Percentiles rank a stretch among this genome's conserved stretches.
Evolutionary conservation across 2,888 invertebrate species (phyloP).

Genomic region (Polyommatus icarus): DNA sequence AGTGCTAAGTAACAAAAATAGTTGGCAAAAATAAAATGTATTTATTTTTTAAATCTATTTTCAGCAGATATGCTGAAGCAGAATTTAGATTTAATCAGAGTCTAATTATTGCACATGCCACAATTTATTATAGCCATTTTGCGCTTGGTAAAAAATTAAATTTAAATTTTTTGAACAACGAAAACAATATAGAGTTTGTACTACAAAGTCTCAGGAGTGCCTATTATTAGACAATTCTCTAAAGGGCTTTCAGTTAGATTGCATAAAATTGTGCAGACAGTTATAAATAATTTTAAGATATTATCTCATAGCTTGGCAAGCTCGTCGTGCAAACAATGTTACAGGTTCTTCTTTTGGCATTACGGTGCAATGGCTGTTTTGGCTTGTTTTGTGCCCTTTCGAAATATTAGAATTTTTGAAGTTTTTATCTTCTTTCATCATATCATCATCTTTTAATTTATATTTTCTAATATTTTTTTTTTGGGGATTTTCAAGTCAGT

Average conservation of each 20-base stretch:
- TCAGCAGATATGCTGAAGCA: not conserved
- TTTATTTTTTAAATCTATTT: not conserved
- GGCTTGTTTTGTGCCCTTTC: not conserved
- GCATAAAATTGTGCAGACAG: slow-evolving; percentile 28
- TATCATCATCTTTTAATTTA: not conserved
- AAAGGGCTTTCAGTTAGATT: slow-evolving; percentile 17
- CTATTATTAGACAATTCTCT: not conserved
- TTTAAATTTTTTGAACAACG: too few species aligned
- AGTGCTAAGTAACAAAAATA: not conserved
- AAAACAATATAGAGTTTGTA: too few species aligned
- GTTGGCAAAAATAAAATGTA: not conserved
- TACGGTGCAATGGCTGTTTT: not conserved
- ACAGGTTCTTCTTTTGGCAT: slow-evolving; percentile 28
- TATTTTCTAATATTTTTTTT: not conserved
- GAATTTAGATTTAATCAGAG: not conserved
- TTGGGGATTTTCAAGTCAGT: not conserved
- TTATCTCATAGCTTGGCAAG: slow-evolving; percentile 33
- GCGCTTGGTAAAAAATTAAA: too few species aligned
- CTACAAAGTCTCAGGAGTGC: not conserved
- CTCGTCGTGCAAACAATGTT: slow-evolving; percentile 19
- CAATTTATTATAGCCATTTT: too few species aligned
- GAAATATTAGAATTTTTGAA: not conserved
- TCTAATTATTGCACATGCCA: not conserved
- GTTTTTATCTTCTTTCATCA: not conserved
- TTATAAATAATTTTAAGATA: slow-evolving; percentile 31